phyloP scores from a whole-genome alignment of 2,888 invertebrate species.

The Yponomeuta cagnagella region DNA sequence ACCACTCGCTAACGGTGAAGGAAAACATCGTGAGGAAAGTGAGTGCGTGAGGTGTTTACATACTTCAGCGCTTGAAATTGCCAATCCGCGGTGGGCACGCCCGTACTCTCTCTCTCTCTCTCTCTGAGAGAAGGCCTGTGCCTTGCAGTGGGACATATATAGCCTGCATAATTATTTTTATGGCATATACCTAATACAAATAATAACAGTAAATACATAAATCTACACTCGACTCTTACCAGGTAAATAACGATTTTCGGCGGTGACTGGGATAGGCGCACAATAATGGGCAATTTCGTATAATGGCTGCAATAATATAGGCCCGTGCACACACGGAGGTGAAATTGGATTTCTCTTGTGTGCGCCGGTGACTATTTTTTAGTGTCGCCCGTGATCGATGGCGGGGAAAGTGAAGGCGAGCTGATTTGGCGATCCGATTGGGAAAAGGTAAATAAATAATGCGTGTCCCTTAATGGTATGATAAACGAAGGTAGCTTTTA shows the following conservation, averaged over 20 bases:
- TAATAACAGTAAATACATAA: not conserved
- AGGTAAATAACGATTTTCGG: constrained; percentile 53
- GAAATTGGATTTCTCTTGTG: constrained; percentile 15
- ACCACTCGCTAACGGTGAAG: no score
- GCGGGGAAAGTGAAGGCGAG: not conserved
- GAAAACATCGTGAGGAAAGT: no score
- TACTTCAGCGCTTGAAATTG: no score
- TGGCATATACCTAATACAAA: not conserved
- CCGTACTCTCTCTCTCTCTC: no score
- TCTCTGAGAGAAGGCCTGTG: no score
- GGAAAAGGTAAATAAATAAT: constrained; percentile 2
- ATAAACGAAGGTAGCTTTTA: not conserved
- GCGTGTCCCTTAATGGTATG: not conserved
- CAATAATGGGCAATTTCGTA: constrained; percentile 57
- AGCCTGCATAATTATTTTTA: not conserved
- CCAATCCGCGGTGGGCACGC: no score
- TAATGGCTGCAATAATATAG: constrained; percentile 42
- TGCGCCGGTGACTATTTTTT: constrained; percentile 5
- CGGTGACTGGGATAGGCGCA: constrained; percentile 51
- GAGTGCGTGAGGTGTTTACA: no score
- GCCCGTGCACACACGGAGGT: constrained; percentile 25
- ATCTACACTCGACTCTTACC: constrained; percentile 16
- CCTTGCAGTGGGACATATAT: no score
- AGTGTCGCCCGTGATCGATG: constrained; percentile 1
- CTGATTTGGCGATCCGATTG: not conserved